A percentile compares a stretch with the other conserved stretches of the same genome.
Conservation (phyloP, 2,113 vertebrate species). For the Sinocyclocheilus grahami region DNA sequence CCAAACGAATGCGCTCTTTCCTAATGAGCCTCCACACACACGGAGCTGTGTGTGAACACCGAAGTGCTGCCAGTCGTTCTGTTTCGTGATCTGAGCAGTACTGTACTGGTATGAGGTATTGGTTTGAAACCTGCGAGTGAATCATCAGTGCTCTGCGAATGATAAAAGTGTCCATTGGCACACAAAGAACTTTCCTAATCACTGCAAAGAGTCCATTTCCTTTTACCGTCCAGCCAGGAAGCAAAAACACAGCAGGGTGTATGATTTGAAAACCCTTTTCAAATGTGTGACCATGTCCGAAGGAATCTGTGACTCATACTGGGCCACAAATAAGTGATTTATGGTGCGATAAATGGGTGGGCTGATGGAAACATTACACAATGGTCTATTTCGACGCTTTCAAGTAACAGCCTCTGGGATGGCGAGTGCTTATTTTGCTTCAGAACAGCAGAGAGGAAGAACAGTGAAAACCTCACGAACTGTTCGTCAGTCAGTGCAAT, state of each 20-base stretch:
- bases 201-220: neutral
- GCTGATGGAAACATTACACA: conserved; percentile 34
- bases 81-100: conserved; percentile 4
- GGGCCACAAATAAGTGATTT: conserved; percentile 21
- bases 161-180: conserved; percentile 20
- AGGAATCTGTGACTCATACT: conserved; percentile 46
- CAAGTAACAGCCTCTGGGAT: conserved; percentile 22
- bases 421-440: conserved; percentile 28
- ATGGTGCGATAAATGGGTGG: conserved; percentile 21
- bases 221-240: conserved; percentile 28
- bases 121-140: conserved; percentile 20
- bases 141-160: conserved; percentile 18
- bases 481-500: conserved; percentile 43
- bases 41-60: neutral
- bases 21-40: neutral
- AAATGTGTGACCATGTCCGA: conserved; percentile 20
- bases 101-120: conserved; percentile 27
- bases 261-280: neutral
- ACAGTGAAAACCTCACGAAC: conserved; percentile 6
- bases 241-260: neutral
- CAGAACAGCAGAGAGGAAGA: conserved; percentile 21
- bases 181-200: neutral
- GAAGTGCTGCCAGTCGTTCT: conserved; percentile 1
- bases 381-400: conserved; percentile 21
- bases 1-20: neutral